These are phyloP conservation scores for Pelvicachromis taeniatus DNA, from an alignment of 2,113 vertebrate species.

Conservation along the genomic window DNA sequence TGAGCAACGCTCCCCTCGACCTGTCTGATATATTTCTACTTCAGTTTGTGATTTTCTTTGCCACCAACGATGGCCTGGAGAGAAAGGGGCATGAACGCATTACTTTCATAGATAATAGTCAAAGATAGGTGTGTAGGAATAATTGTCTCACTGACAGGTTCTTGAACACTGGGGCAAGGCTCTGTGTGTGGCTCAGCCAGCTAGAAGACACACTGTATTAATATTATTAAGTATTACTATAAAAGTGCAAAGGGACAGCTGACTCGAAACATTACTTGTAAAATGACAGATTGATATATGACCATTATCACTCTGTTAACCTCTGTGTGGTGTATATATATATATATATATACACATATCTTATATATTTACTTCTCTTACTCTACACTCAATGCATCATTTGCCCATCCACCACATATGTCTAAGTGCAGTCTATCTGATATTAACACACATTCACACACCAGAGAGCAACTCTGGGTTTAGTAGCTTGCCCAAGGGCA, in stretches of 20 bases:
- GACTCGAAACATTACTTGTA: not conserved
- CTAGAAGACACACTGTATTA: not conserved
- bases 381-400: not conserved
- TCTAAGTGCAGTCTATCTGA: not conserved
- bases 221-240: not conserved
- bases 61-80: slow-evolving; percentile 15
- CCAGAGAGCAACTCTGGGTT: not conserved
- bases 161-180: not conserved
- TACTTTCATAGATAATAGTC: slow-evolving; percentile 26
- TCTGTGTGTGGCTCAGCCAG: not conserved
- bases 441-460: not conserved
- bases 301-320: not conserved
- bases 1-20: not conserved
- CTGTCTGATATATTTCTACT: not conserved
- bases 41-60: slow-evolving; percentile 18
- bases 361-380: not conserved
- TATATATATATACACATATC: not conserved
- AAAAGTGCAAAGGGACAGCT: not conserved
- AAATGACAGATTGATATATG: not conserved
- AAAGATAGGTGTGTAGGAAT: slow-evolving; percentile 26
- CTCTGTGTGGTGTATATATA: not conserved
- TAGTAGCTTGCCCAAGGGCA: not conserved
- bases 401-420: not conserved
- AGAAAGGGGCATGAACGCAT: slow-evolving; percentile 29
- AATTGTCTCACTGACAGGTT: slow-evolving; percentile 18